Evolutionary conservation across 2,888 invertebrate genomes (phyloP), one percentile per base, ranked within the genome.

Genomic region (Penaeus monodon): DNA sequence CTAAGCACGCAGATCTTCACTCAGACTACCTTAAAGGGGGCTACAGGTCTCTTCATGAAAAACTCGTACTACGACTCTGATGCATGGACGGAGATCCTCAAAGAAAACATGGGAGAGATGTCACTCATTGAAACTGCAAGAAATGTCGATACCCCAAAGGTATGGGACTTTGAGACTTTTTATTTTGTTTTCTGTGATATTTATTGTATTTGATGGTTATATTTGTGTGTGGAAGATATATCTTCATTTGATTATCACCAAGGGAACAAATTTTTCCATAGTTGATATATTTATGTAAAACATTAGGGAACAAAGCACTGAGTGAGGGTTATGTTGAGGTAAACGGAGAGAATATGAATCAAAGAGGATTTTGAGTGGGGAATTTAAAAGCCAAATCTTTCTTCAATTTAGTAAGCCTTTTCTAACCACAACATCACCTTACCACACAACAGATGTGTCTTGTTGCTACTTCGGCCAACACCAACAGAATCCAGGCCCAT

Each of bases 401-500:
- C 49, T 49, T 14, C 49, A 49, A 10, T 14, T 14, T 14, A 17
- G 1, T 24, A 57, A 57, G 3, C 8, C 1, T 66, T 57, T 84
- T 63, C 24, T 70, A 24, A 64, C 68, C 49, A n/a, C 10, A n/a
- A n/a, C 20, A 78, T 27, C 70, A 1, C 91, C 57, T 57, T 17
- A 10, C 57, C 57, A 1, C 57, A 57, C 17, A 20, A 57, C 57
- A 96, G 95, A 93, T 97, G 92, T 95, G 95, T 91, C 94, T 95
- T 38, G 94, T 97, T 88, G 96, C 97, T 81, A 95, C 96, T 88
- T 94, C 96, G 84, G 96, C 96, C 88, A 96, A 96, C 93, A 95
- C 95, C 81, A 94, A 94, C 22, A 94, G 94, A 8, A 94, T 96
- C 66, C 94, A 95, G 91, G 95, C 97, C 12, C 97, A 95, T 92